Evolutionary conservation across 2,888 invertebrate genomes (phyloP), one percentile per base, ranked within the genome.

Genomic region (Gibbula magus): DNA sequence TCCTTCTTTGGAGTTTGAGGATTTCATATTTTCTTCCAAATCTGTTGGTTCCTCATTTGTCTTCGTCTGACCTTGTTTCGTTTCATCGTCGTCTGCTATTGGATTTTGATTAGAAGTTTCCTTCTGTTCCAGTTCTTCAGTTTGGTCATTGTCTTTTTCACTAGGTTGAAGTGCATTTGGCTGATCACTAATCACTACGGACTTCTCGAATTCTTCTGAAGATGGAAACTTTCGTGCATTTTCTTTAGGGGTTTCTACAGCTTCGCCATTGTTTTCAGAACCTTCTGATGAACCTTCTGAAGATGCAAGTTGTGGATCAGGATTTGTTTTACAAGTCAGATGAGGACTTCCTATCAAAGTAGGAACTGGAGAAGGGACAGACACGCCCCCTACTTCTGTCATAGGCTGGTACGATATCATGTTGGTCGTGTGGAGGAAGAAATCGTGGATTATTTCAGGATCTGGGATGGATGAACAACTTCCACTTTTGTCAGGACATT

Each of bases 371-470:
- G 20, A 35, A 0, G 29, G 70, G 18, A 39, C 70, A 39, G 39
- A 39, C 13, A 29, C 35, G 7, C 70, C 29, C 20, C 70, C 70
- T 25, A 70, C 32, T 29, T 84, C 86, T 35, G 75, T 20, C 10
- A 85, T 82, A 70, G 85, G 80, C 16, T 80, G 77, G 22, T 88
- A 82, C 2, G 86, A 82, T 18, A 87, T 87, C 84, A 88, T 81
- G 29, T 82, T 80, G 16, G 88, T 82, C 77, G 86, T 86, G 53
- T 83, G 81, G 78, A 86, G 86, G 56, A 88, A 88, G 52, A 84
- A 85, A 75, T 83, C 76, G 70, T 88, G 87, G 29, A 88, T 88
- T 2, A 82, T 79, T 13, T 83, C 84, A 13, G 88, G 88, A 70
- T 88, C 84, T 22, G 85, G 82, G 20, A 80, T 81, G 22, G 77